Conservation (phyloP, 1,140 invertebrate species). For the Chionoecetes opilio region DNA sequence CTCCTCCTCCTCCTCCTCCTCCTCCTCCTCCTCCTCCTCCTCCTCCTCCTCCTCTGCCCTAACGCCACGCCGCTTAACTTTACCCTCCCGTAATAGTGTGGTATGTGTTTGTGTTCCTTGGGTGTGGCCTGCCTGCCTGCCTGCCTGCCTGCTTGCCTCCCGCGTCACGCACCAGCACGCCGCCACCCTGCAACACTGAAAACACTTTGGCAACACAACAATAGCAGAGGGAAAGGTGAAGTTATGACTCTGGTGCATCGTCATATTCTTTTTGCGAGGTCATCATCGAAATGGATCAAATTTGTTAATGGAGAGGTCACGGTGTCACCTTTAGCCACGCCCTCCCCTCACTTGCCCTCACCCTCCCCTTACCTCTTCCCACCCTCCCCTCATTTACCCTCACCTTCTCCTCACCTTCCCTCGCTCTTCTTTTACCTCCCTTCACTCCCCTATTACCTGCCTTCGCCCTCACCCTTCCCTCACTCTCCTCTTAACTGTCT, state of each 20-base stretch:
- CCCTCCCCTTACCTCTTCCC: not conserved
- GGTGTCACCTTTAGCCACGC: not conserved
- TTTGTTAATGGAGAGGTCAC: not conserved
- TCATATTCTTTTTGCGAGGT: not conserved
- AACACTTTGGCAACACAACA: not conserved
- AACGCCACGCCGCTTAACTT: too few species aligned
- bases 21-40: too few species aligned
- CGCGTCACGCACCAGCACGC: conserved; percentile 24
- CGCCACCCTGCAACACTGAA: too few species aligned
- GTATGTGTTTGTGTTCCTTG: not conserved
- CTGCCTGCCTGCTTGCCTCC: not conserved
- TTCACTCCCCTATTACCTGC: not conserved
- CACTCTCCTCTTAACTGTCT: not conserved
- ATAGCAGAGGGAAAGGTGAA: not conserved
- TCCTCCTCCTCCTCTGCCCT: too few species aligned
- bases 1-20: too few species aligned
- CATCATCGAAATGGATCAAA: not conserved
- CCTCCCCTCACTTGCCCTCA: not conserved
- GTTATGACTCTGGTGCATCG: not conserved
- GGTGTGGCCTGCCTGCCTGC: not conserved
- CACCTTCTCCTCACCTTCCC: not conserved
- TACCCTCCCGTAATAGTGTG: not conserved
- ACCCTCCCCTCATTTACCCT: not conserved
- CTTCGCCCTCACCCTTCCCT: not conserved
- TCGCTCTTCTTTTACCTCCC: not conserved